Percentiles rank a stretch among this genome's conserved stretches.
These are phyloP conservation scores for Cecropterus lyciades DNA, from an alignment of 1,140 invertebrate genomes.

Conservation along the genomic window DNA sequence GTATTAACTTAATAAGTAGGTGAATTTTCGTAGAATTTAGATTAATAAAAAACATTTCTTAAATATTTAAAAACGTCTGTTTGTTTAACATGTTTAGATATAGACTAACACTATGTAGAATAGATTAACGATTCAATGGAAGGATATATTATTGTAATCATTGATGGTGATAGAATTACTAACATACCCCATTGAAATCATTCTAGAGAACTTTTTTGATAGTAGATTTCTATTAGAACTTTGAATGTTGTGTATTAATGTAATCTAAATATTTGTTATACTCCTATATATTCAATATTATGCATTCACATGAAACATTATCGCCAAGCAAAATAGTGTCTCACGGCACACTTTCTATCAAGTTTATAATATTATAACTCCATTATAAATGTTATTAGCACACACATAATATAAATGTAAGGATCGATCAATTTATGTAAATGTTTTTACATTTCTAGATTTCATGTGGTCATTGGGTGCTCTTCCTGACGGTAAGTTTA, in stretches of 20 bases:
- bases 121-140: constrained; percentile 75
- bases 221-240: constrained; percentile 58
- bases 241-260: constrained; percentile 61
- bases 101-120: constrained; percentile 83
- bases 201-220: constrained; percentile 57
- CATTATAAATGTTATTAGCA: constrained; percentile 43
- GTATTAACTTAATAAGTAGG: constrained; percentile 79
- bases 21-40: constrained; percentile 69
- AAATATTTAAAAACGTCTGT: constrained; percentile 81
- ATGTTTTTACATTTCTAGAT: constrained; percentile 94
- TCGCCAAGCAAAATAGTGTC: constrained; percentile 84
- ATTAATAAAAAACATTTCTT: constrained; percentile 82
- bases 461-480: constrained; percentile 99
- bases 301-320: constrained; percentile 48
- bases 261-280: constrained; percentile 54
- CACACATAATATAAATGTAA: constrained; percentile 66
- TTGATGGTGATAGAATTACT: constrained; percentile 62
- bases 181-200: constrained; percentile 72
- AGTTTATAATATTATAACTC: constrained; percentile 51
- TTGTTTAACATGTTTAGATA: constrained; percentile 83
- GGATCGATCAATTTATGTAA: constrained; percentile 83
- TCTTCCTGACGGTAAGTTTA: constrained; percentile 96
- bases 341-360: constrained; percentile 66
- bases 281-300: constrained; percentile 48
- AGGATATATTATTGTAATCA: constrained; percentile 49